Percentiles rank a stretch among this genome's conserved stretches.
Conservation (phyloP, 2,113 vertebrate species). For the Leucopternis melanops region DNA sequence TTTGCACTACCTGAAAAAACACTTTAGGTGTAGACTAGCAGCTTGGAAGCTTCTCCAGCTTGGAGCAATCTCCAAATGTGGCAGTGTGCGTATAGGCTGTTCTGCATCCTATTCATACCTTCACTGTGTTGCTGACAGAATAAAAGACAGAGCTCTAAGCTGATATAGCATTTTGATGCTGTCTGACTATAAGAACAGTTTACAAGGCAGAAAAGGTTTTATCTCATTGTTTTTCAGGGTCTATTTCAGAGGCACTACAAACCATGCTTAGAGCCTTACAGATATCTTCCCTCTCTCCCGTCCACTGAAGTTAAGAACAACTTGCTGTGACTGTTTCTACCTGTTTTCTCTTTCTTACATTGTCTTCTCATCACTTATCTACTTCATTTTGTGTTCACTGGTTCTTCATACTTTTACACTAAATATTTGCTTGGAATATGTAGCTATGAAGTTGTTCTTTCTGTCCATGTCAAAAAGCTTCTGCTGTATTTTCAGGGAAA, state of each 20-base stretch:
- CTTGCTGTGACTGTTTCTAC: not conserved
- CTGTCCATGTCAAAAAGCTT: not conserved
- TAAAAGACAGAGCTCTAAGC: not conserved
- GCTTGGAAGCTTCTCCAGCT: not conserved
- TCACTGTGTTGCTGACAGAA: not conserved
- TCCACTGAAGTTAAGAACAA: not conserved
- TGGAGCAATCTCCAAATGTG: not conserved
- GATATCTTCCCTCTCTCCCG: not conserved
- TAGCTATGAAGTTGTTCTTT: not conserved
- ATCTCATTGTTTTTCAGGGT: not conserved
- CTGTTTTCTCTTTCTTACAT: not conserved
- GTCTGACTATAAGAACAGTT: not conserved
- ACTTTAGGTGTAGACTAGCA: not conserved
- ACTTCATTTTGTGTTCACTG: not conserved
- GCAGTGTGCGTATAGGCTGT: accelerated
- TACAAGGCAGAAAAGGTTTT: not conserved
- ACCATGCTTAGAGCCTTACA: not conserved
- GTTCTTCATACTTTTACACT: not conserved
- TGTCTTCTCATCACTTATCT: not conserved
- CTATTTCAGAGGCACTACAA: not conserved
- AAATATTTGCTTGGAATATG: not conserved
- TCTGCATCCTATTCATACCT: not conserved
- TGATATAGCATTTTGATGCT: not conserved
- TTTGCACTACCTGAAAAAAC: not conserved
- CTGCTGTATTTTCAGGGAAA: not conserved